Base-by-base conservation (phyloP, 2,113 vertebrate species). In the Osmerus eperlanus region DNA sequence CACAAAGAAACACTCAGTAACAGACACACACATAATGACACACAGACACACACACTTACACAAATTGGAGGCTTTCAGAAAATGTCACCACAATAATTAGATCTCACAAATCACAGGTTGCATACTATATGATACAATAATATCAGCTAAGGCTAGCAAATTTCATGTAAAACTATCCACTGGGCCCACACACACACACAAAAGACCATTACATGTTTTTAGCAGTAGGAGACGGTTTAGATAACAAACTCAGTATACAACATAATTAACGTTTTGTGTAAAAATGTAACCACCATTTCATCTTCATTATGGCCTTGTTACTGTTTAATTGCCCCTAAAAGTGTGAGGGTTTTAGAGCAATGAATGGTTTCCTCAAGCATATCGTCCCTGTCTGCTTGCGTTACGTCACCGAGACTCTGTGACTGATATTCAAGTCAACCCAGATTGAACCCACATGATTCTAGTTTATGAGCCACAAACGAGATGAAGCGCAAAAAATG, bases 311-410 rank as follows among this genome's bases (percentile, higher is more conserved):
- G 65, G 70, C 65, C 76, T 72, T 74, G 72, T 80, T 79, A 72
- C 19, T 47, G 52, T 72, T 81, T 83, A 78, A 86, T 73, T 70
- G 63, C 62, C 65, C 66, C 76, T 68, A 82, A 76, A 81, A 78
- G 77, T 81, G 74, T 83, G 72, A 36, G 25, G 15, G 56, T 64
- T 81, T 82, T 71, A 71, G 76, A 55, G 47, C 74, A 76, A 79
- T 83, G 68, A 85, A 85, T 78, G 73, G 70, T 83, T 86, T 80
- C 81, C 78, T 83, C 75, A 79, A 84, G 63, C 80, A 72, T 70
- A 78, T 79, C 81, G 76, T 80, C 77, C 72, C 72, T 81, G 84
- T 82, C 76, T 71, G 78, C 74, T 76, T 67, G 70, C 81, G 77
- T 84, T 77, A 81, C 71, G 64, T 67, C 71, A 60, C 68, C 28